Base-by-base conservation (phyloP, 2,797 vertebrate species). In the Glossophaga mutica region DNA sequence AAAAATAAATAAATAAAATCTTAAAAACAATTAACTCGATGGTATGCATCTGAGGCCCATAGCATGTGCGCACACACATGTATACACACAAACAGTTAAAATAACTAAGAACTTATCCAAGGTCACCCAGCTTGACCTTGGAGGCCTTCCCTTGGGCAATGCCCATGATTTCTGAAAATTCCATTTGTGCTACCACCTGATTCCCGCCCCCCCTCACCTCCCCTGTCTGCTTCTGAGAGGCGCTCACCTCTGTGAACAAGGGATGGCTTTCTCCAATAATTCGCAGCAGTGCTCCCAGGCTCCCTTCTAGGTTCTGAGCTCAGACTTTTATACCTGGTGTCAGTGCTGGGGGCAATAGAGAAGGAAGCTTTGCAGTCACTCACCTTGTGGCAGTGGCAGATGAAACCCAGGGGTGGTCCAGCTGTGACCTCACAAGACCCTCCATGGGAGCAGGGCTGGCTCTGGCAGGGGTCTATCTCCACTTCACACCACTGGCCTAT, bases 301-400 rank as follows among this genome's bases (percentile, higher is more conserved):
- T 62, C 0, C 34, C 26, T 52, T 55, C 34, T 52, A 24, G 73
- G 71, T 34, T 44, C 67, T 42, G 6, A 6, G 24, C 18, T 55
- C 52, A 55, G 48, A 10, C 10, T 1, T 76, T 19, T 34, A 74
- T 22, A 34, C 29, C 34, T 93, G 65, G 32, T 42, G 8, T 78
- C n/a, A 29, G 55, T n/a, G 8, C 29, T 34, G 42, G 74, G 24
- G 52, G 10, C 48, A 52, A 29, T 12, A 76, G 57, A 85, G 55
- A 86, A 84, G 57, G 26, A 15, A 34, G 57, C 32, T 62, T 34
- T 73, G 68, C 0, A 0, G 12, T 39, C 77, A 84, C 94, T 94
- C 91, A 98, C 98, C 97, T 87, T 90, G 55, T 96, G 97, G 74
- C 98, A 98, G 76, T 68, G 97, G 97, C 98, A 98, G 87, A 39